Percentiles rank a stretch among this genome's conserved stretches.
These are phyloP conservation scores for Sciurus niger DNA, from an alignment of 2,113 vertebrate genomes.

Conservation along the genomic window DNA sequence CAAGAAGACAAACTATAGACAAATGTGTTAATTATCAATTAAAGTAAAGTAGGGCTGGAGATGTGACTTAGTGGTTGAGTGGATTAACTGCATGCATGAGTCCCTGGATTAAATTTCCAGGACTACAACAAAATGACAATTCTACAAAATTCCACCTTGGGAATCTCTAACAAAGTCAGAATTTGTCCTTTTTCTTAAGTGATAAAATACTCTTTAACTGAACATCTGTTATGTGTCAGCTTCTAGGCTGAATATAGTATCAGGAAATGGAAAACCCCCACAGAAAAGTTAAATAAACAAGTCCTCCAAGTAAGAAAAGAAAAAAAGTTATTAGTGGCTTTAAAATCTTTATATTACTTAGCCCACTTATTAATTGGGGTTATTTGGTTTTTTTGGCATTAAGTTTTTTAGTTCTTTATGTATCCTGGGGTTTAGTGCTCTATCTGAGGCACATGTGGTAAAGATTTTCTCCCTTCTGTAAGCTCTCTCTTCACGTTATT, in stretches of 20 bases:
- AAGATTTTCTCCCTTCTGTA: too few species aligned
- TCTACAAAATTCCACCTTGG: background rate
- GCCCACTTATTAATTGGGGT: too few species aligned
- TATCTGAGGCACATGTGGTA: too few species aligned
- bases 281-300: constrained; percentile 38
- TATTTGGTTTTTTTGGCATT: too few species aligned
- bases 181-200: background rate
- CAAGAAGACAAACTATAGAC: background rate
- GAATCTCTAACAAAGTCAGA: constrained; percentile 4
- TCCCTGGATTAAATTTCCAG: too few species aligned
- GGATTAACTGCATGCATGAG: background rate
- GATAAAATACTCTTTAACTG: background rate
- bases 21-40: background rate
- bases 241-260: background rate
- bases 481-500: too few species aligned
- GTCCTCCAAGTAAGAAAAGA: background rate
- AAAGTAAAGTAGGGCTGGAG: background rate
- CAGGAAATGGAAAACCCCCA: background rate
- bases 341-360: constrained; percentile 11
- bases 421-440: too few species aligned
- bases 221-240: background rate
- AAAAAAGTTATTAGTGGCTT: background rate
- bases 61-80: background rate
- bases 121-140: background rate
- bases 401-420: too few species aligned